phyloP scores from a whole-genome alignment of 2,888 invertebrate genomes.

The Brachyopa scutellaris region DNA sequence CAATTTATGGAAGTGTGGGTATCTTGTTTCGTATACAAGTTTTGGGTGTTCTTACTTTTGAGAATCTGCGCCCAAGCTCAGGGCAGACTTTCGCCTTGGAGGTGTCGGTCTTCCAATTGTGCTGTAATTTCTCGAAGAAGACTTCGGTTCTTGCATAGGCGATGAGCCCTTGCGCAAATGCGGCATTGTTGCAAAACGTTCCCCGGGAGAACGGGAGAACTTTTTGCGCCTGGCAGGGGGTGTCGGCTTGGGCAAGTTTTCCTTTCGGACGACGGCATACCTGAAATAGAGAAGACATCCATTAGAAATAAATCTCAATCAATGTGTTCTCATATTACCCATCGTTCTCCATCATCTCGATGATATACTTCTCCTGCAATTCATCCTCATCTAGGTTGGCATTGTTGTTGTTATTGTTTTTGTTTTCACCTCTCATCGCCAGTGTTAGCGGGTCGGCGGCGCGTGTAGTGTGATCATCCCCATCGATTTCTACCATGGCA shows the following conservation, averaged over 20 bases:
- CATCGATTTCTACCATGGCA: too few species aligned
- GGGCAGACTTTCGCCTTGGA: conserved; percentile 85
- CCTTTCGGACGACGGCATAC: conserved; percentile 90
- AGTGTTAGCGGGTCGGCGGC: conserved; percentile 86
- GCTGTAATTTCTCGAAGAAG: conserved; percentile 85
- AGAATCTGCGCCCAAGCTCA: conserved; percentile 82
- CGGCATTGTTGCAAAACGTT: conserved; percentile 88
- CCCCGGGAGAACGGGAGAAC: conserved; percentile 83
- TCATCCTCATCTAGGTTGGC: conserved; percentile 59
- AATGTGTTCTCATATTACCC: conserved; percentile 76
- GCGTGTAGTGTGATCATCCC: conserved; percentile 88
- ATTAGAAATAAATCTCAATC: conserved; percentile 50
- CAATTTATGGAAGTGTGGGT: conserved; percentile 53
- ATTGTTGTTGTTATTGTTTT: conserved; percentile 55
- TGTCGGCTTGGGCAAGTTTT: conserved; percentile 84
- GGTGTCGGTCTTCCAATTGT: conserved; percentile 83
- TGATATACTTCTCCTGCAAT: conserved; percentile 77
- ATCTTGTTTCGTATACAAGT: conserved; percentile 57
- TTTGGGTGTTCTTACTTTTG: conserved; percentile 75
- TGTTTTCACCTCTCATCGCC: conserved; percentile 75
- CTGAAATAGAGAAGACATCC: conserved; percentile 82
- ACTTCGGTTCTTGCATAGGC: conserved; percentile 84
- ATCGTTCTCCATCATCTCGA: conserved; percentile 81
- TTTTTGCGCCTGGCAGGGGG: conserved; percentile 85
- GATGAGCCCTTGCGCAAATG: conserved; percentile 80